These are phyloP conservation scores for Berghia stephanieae DNA, from an alignment of 1,140 invertebrate species.

Conservation along the genomic window DNA sequence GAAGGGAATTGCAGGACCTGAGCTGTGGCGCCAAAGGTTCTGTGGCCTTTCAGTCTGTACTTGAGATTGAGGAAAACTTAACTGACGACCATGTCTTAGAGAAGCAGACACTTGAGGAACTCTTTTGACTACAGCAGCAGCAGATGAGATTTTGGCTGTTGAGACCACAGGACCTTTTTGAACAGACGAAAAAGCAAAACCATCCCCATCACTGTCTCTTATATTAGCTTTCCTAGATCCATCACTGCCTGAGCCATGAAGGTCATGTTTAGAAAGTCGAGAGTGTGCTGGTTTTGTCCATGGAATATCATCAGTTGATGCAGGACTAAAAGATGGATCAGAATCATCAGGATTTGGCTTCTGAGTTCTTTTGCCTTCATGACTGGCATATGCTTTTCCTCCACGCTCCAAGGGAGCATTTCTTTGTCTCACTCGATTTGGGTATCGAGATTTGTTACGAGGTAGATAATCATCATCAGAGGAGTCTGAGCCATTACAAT, in stretches of 20 bases:
- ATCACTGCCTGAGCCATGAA: neutral
- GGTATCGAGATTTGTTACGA: conserved; percentile 67
- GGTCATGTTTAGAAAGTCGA: no score
- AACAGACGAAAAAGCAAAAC: conserved; percentile 24
- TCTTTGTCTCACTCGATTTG: conserved; percentile 73
- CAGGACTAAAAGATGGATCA: conserved; percentile 32
- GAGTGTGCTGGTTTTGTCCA: conserved; percentile 2
- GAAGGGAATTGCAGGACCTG: neutral
- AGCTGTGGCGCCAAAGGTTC: no score
- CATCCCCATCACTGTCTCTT: neutral
- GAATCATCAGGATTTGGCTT: conserved; percentile 29
- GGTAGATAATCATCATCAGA: conserved; percentile 76
- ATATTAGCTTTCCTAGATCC: neutral
- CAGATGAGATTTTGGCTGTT: conserved; percentile 36
- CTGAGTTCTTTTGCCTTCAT: conserved; percentile 39
- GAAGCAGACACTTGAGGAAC: neutral
- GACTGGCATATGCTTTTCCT: conserved; percentile 14
- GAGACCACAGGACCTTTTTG: conserved; percentile 31
- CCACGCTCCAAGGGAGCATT: conserved; percentile 28
- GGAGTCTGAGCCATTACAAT: conserved; percentile 79
- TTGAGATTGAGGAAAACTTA: neutral
- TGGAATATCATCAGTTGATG: conserved; percentile 26
- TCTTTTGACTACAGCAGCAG: conserved; percentile 25
- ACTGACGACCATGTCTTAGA: neutral
- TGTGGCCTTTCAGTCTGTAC: neutral